Base-by-base conservation (phyloP, 30 jellyfish, hydroid and myxozoan species). In the Aurelia aurita region DNA sequence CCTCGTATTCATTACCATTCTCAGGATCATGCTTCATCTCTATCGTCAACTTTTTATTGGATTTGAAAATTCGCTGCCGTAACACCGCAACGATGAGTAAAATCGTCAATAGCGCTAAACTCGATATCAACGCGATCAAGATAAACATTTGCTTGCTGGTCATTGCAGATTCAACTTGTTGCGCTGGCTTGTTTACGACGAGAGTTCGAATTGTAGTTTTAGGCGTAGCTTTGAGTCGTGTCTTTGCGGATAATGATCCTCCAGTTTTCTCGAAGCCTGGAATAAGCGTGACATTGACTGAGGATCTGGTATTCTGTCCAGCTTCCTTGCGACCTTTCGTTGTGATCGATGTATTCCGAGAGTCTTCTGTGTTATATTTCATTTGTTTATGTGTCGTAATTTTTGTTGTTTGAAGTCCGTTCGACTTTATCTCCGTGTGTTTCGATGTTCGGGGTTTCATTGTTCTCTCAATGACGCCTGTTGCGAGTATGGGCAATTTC, bases 21-120 rank as follows among this genome's bases (percentile, higher is more conserved):
- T 86, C 95, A 3, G 89, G 74, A n/a, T 86, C 89, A n/a, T 66
- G 58, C 76, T 86, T 86, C 85, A 66, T 34, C 29, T 74, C 78
- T 11, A 86, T 68, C 18, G 91, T 67, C 69, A 66, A 77, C 69
- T 74, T 86, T 49, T 76, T 86, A 47, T 55, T 70, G 13, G 92
- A 39, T 63, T 68, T 74, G 86, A 62, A 63, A 23, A 66, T 74
- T 34, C 95, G 76, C 75, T 86, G 95, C 20, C 95, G 84, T 49
- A 86, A 10, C 43, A 74, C 80, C 0, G 83, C 82, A 23, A 65
- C 82, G 35, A 86, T 75, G 27, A 86, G 70, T 14, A 76, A 70
- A 45, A 86, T 45, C 26, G 95, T 76, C 21, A 86, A 44, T 61
- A 86, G 79, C 27, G 87, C 64, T 28, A 86, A 64, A 55, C 87